Evolutionary conservation across 2,797 vertebrate species (phyloP), one percentile per base, ranked within the genome.

Genomic region (Periophthalmus magnuspinnatus): DNA sequence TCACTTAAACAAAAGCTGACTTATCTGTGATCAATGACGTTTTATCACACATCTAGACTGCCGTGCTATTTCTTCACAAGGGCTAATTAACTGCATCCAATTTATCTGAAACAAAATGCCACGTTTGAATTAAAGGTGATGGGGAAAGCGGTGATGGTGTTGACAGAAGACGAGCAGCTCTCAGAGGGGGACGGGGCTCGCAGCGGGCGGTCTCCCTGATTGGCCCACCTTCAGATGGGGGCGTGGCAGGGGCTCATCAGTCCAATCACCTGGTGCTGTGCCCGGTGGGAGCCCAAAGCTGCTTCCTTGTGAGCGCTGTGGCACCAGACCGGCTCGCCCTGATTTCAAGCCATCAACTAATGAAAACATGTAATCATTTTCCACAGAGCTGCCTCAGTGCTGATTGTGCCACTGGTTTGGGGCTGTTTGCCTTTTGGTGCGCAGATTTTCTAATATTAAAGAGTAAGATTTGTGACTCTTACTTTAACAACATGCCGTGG

Each of bases 311-410:
- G 73, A 1, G 59, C 75, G 68, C 65, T 47, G 13, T 80, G 22
- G 71, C 68, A 70, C 80, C 81, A 17, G 75, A 21, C 14, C 76
- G 62, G 71, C 71, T 80, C 64, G 80, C 74, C 81, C 76, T 75
- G 78, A 86, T 84, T 83, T 80, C 74, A 83, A 87, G 70, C 68
- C 76, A 81, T 85, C 84, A 79, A 80, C 72, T 86, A 79, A 88
- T 90, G 85, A 87, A 89, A 90, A 87, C 81, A 79, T 77, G 72
- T 76, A 76, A 84, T 84, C 79, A 85, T 74, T 78, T 70, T 83
- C 68, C 80, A 61, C 75, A 69, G 50, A 67, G 67, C 71, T 76
- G 50, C 75, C 71, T 75, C 34, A 68, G 52, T 36, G 74, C 81
- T 74, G 69, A 45, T 14, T 45, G 41, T 45, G 16, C 41, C 38